A percentile compares a stretch with the other conserved stretches of the same genome.
Conservation (phyloP, 2,797 vertebrate species). For the Manis javanica region DNA sequence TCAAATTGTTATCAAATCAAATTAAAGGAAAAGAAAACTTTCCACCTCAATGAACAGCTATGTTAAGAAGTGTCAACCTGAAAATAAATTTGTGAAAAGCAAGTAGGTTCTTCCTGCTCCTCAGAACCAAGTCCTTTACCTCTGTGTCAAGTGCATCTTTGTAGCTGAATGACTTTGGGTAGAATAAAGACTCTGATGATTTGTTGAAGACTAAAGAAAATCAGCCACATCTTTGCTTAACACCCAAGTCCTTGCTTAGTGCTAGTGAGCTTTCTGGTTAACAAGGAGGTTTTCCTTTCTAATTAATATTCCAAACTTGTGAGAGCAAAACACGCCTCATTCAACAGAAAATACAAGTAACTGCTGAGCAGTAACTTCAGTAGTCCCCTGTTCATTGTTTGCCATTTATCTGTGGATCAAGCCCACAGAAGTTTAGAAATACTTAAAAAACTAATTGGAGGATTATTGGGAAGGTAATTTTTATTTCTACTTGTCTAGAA, state of each 20-base stretch:
- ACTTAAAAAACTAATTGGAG: neutral
- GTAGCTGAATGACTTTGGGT: neutral
- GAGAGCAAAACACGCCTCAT: neutral
- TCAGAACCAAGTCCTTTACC: neutral
- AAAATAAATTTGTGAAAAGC: neutral
- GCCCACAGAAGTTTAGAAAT: neutral
- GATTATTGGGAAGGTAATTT: neutral
- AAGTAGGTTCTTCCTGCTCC: neutral
- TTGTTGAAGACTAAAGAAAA: neutral
- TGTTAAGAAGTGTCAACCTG: neutral
- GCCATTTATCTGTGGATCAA: neutral
- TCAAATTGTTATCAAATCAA: neutral
- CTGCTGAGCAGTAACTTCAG: neutral
- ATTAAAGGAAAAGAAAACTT: neutral
- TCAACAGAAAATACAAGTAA: neutral
- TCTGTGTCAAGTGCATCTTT: neutral
- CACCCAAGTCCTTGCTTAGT: neutral
- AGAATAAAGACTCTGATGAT: neutral
- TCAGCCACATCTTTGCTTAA: neutral
- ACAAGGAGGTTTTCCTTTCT: conserved; percentile 5
- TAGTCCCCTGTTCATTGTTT: neutral
- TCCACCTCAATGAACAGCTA: neutral
- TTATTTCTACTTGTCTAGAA: neutral
- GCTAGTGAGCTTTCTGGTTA: neutral
- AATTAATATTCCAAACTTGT: neutral